Base-by-base conservation (phyloP, 2,888 invertebrate species). In the Azorinus chamasolen region DNA sequence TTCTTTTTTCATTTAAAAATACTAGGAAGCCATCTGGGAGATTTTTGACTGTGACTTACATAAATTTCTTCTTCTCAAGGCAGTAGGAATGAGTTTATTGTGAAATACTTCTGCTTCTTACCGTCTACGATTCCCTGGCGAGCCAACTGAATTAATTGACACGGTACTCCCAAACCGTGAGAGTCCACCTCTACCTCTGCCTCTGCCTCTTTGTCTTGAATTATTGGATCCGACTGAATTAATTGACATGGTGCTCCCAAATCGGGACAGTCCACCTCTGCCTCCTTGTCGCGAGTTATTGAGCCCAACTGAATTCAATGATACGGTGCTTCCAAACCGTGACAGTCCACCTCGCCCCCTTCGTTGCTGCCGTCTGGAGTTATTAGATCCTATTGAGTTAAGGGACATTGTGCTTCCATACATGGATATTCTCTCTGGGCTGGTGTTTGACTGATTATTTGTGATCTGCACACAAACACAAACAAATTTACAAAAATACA, bases 291-390 rank as follows among this genome's bases (percentile, higher is more conserved):
- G 46, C 18, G 27, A 32, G 6, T n/a, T 32, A 45, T 51, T 53
- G 39, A 68, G 37, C n/a, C 62, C 63, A 14, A 66, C 48, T 3
- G 72, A 58, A 22, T 50, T 65, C 24, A 73, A n/a, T 2, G 78
- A 73, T 39, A 64, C 43, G 32, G 59, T 78, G n/a, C 69, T 78
- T 27, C 48, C 55, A 39, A 48, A 79, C 62, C 73, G 50, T 24
- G 37, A 48, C 20, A 77, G 16, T 6, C 76, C 61, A 10, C 53
- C 46, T 24, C 27, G 22, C 4, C 63, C 64, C 10, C 71, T 10
- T 14, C 77, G 43, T 5, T 43, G 24, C 24, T 55, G 32, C 2
- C 37, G 37, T 37, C 37, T 39, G 32, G 55, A 18, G 20, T 55
- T 55, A 14, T 39, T n/a, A 8, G 55, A 55, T 51, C 51, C 25